A percentile compares a stretch with the other conserved stretches of the same genome.
These are phyloP conservation scores for Ophion obscuratus DNA, from an alignment of 2,888 invertebrate genomes.

Conservation along the genomic window DNA sequence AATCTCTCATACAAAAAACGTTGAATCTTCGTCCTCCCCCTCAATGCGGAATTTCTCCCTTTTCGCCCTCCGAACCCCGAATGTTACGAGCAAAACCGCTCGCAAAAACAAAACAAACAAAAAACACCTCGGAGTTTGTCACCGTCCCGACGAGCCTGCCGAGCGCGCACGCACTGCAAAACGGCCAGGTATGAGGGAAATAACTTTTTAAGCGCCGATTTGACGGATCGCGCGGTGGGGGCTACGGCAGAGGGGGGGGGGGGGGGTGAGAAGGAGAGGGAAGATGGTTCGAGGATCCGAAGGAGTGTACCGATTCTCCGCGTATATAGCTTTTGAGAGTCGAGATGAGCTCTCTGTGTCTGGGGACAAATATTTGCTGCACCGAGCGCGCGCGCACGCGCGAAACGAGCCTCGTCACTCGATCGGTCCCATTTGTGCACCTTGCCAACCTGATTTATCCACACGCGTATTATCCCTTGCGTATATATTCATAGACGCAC, in stretches of 20 bases:
- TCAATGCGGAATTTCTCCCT: not conserved
- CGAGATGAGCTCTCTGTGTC: not conserved
- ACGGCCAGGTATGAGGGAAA: slow-evolving; percentile 41
- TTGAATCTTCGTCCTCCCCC: not conserved
- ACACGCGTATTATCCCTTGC: not conserved
- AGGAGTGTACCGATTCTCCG: not conserved
- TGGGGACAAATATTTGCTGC: slow-evolving; percentile 29
- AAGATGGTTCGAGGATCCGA: not conserved
- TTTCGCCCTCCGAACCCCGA: not conserved
- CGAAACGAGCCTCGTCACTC: slow-evolving; percentile 18
- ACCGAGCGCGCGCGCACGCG: not conserved
- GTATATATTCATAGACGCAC: no score
- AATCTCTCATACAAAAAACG: not conserved
- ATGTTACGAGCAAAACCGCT: no score
- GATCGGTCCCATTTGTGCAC: slow-evolving; percentile 19
- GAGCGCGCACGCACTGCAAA: slow-evolving; percentile 51
- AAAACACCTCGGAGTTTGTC: not conserved
- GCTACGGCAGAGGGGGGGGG: not conserved
- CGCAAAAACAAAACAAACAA: not conserved
- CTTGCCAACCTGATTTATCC: not conserved
- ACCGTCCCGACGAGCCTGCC: slow-evolving; percentile 23
- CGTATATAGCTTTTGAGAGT: not conserved
- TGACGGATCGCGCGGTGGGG: not conserved
- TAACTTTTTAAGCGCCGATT: slow-evolving; percentile 28
- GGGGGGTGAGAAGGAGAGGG: not conserved